Evolutionary conservation across 2,888 invertebrate genomes (phyloP), one percentile per base, ranked within the genome.

Genomic region (Neoitamus cyanurus): DNA sequence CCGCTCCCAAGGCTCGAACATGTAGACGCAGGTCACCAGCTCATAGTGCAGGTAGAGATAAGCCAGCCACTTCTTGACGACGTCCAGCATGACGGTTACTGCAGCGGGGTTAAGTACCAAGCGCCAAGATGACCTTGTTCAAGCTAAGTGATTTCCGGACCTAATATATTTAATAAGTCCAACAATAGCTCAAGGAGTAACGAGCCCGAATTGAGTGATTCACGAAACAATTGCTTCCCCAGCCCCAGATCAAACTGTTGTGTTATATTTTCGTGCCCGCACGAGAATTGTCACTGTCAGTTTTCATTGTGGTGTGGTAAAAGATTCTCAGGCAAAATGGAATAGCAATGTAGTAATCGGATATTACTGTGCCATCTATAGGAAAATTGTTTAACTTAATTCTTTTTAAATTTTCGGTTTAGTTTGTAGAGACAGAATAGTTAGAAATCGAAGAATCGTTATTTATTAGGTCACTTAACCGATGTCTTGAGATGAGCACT

Each of bases 1-100:
- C 86, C 90, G 90, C 86, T 92, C 92, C 91, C 92, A 92, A 1
- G 92, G 92, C 87, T 92, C 92, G 87, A 92, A 91, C 91, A 92
- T 92, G 84, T 92, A 91, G 6, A 92, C 88, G 85, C 92, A 91
- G 5, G 92, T 92, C n/a, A 91, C 88, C 86, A 92, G 88, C 86
- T 92, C 92, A 86, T 92, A 92, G 86, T 92, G 91, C 42, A 90
- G 88, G 84, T 91, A 91, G 15, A 90, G 88, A 84, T 89, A 88
- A 6, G 88, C 78, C 1, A 88, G 83, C 83, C 87, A 87, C 83
- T 88, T 88, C 72, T 86, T 87, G n/a, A 88, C 69, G 7, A 86
- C 36, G 9, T 87, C 84, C 30, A 88, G 84, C 88, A 83, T 75
- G 13, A 31, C 25, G 58, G 58, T 58, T 15, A 28, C 30, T 15